phyloP scores from a whole-genome alignment of 2,888 invertebrate genomes.

The Acleris laterana region DNA sequence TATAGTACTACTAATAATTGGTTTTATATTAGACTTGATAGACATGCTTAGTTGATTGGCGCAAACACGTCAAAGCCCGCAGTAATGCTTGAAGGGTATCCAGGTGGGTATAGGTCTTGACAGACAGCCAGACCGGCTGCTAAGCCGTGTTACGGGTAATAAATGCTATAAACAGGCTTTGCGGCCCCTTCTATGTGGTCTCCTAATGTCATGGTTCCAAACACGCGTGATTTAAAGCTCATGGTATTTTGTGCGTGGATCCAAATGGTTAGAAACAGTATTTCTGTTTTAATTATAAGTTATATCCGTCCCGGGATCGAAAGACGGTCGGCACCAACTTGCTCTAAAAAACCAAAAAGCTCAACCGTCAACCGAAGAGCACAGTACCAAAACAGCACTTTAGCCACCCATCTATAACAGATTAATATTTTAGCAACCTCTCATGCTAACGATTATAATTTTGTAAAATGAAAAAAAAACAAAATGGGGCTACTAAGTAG shows the following conservation, averaged over 20 bases:
- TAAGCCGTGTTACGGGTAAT: conserved; percentile 9
- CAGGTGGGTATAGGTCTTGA: conserved; percentile 3
- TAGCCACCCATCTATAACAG: no score
- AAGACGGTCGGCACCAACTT: no score
- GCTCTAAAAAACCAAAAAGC: no score
- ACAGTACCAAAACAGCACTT: no score
- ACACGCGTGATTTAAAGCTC: background rate
- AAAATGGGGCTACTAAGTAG: no score
- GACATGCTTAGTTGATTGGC: background rate
- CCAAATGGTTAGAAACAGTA: no score
- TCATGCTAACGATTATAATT: no score
- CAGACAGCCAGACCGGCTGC: background rate
- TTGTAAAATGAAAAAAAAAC: no score
- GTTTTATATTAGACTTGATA: background rate
- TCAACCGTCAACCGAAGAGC: no score
- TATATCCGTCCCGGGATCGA: no score
- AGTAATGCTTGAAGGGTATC: background rate
- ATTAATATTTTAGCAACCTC: no score
- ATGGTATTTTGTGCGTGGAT: background rate
- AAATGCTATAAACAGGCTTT: conserved; percentile 3
- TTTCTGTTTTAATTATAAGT: no score
- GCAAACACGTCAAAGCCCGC: background rate
- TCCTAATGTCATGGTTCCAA: background rate
- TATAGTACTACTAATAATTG: background rate
- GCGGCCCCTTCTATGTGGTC: background rate